Percentiles rank a stretch among this genome's conserved stretches.
Conservation (phyloP, 2,113 vertebrate species). For the Paralichthys olivaceus region DNA sequence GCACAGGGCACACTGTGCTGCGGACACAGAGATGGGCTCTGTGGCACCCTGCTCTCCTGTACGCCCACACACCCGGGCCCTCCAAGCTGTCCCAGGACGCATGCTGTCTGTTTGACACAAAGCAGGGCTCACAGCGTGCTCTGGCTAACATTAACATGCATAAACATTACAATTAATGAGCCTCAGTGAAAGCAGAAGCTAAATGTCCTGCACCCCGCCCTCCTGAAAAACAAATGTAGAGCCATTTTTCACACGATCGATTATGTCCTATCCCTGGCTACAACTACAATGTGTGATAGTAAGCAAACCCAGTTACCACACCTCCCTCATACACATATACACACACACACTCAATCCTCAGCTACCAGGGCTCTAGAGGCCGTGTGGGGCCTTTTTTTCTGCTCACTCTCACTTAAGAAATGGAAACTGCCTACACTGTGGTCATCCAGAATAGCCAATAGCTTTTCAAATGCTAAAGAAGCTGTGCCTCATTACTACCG, state of each 20-base stretch:
- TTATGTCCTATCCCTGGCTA: slow-evolving; percentile 44
- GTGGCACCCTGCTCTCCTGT: slow-evolving; percentile 26
- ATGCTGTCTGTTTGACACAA: slow-evolving; percentile 57
- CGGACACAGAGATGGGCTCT: slow-evolving; percentile 33
- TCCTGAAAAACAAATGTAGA: slow-evolving; percentile 37
- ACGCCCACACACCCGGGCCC: background rate
- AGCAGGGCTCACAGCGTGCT: slow-evolving; percentile 60
- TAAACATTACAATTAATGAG: slow-evolving; percentile 75
- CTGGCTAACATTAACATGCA: slow-evolving; percentile 72
- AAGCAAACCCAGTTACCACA: slow-evolving; percentile 45
- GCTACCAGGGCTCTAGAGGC: slow-evolving; percentile 15
- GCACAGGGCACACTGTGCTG: background rate
- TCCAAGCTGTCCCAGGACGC: slow-evolving; percentile 26
- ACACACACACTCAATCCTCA: background rate
- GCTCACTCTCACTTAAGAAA: slow-evolving; percentile 21
- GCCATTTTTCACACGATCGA: slow-evolving; percentile 53
- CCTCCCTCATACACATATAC: slow-evolving; percentile 1
- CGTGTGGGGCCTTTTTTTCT: slow-evolving; percentile 50
- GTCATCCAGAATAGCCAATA: slow-evolving; percentile 28
- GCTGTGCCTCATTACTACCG: slow-evolving; percentile 10
- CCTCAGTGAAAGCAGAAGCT: slow-evolving; percentile 45
- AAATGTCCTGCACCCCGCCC: slow-evolving; percentile 22
- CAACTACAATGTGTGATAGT: slow-evolving; percentile 12
- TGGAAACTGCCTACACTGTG: slow-evolving; percentile 13
- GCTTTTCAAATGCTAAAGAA: background rate